Conservation (phyloP, 2,888 invertebrate genomes). For the Minunthozetes semirufus region DNA sequence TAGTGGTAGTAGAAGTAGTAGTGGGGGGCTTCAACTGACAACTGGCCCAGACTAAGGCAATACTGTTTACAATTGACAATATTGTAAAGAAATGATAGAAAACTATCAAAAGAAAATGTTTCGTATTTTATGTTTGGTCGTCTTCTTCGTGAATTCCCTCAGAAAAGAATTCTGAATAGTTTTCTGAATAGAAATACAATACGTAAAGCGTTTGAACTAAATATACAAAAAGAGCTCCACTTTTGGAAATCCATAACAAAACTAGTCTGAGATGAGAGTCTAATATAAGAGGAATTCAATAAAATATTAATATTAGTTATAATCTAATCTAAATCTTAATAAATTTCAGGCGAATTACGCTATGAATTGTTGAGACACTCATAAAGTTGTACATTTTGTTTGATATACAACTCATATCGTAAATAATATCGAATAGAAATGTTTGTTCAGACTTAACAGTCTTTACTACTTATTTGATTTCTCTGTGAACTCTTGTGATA, state of each 20-base stretch:
- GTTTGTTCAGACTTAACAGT: background rate
- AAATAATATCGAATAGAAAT: conserved; percentile 3
- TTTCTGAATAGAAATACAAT: background rate
- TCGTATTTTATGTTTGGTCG: background rate
- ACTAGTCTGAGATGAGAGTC: too few species aligned
- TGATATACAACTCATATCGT: background rate
- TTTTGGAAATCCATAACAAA: too few species aligned
- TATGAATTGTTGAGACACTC: background rate
- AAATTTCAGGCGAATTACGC: conserved; percentile 1
- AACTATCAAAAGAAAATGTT: background rate
- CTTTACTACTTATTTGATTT: background rate
- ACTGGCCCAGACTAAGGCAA: conserved; percentile 1
- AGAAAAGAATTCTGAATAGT: background rate
- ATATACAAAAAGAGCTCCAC: too few species aligned
- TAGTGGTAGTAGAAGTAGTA: background rate
- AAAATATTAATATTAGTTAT: background rate
- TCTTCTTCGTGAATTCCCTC: background rate
- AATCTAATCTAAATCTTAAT: conserved; percentile 6
- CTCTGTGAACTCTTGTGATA: conserved; percentile 1
- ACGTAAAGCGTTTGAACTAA: background rate
- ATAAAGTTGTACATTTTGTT: background rate
- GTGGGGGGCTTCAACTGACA: conserved; percentile 19
- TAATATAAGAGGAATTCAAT: background rate
- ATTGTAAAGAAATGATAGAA: background rate
- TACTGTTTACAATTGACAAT: background rate